A percentile compares a stretch with the other conserved stretches of the same genome.
Conservation (phyloP, 2,888 invertebrate genomes). For the Metopia argyrocephala region DNA sequence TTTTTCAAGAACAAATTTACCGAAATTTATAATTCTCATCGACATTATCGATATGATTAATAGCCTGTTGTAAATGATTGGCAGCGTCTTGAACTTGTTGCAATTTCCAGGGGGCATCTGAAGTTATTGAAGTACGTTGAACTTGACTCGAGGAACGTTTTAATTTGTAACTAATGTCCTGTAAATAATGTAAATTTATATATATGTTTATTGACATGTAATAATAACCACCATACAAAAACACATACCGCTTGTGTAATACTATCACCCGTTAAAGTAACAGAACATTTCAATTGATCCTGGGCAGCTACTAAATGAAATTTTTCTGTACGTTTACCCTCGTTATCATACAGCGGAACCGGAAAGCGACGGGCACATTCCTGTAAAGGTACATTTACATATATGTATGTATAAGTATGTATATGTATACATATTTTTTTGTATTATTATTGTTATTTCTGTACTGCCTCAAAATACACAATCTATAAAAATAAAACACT, state of each 20-base stretch:
- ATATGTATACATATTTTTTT: too few species aligned
- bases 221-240: slow-evolving; percentile 1
- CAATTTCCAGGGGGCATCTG: slow-evolving; percentile 93
- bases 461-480: too few species aligned
- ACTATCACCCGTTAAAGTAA: slow-evolving; percentile 92
- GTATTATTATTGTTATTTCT: too few species aligned
- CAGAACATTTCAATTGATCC: slow-evolving; percentile 93
- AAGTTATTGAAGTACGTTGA: slow-evolving; percentile 89
- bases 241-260: slow-evolving; percentile 90
- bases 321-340: slow-evolving; percentile 90
- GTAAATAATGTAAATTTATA: slow-evolving; percentile 20
- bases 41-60: slow-evolving; percentile 90
- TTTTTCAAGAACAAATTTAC: slow-evolving; percentile 79
- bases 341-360: slow-evolving; percentile 87
- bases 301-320: slow-evolving; percentile 89
- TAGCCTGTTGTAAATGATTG: slow-evolving; percentile 93
- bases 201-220: background rate
- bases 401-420: too few species aligned
- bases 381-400: slow-evolving; percentile 79
- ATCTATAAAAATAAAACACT: too few species aligned
- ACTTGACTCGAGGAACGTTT: slow-evolving; percentile 89
- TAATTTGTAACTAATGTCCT: slow-evolving; percentile 90
- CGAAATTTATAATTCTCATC: slow-evolving; percentile 89
- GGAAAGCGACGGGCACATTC: slow-evolving; percentile 92
- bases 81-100: slow-evolving; percentile 96